phyloP scores from a whole-genome alignment of 2,113 vertebrate genomes.

The Mus musculus region DNA sequence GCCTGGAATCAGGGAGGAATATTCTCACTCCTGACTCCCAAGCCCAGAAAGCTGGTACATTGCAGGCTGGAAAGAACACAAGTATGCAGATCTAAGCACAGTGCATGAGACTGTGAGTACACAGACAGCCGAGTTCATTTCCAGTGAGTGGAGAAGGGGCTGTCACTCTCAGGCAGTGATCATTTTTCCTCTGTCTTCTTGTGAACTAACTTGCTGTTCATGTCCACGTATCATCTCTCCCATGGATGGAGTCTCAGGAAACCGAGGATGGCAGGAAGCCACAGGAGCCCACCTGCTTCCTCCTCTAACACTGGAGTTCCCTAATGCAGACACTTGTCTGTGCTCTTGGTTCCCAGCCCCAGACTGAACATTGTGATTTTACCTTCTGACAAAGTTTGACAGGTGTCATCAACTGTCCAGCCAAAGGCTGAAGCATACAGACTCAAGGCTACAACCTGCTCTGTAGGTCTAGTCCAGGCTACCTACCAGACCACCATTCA shows the following conservation, averaged over 20 bases:
- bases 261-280: rapidly evolving
- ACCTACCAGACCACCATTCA: neutral
- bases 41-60: neutral
- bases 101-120: neutral
- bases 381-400: neutral
- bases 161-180: neutral
- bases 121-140: neutral
- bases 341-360: rapidly evolving
- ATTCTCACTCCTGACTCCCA: neutral
- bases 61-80: neutral
- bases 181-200: neutral
- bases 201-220: neutral
- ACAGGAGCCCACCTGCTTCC: neutral
- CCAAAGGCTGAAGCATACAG: neutral
- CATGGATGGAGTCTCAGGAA: neutral
- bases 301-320: neutral
- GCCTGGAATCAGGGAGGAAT: neutral
- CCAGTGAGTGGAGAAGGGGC: neutral
- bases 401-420: neutral
- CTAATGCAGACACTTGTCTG: neutral
- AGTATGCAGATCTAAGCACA: neutral
- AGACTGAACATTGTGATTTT: neutral
- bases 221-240: rapidly evolving
- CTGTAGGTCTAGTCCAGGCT: neutral
- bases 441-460: neutral